These are phyloP conservation scores for Andrena chrysosceles DNA, from an alignment of 2,888 invertebrate species.

Conservation along the genomic window DNA sequence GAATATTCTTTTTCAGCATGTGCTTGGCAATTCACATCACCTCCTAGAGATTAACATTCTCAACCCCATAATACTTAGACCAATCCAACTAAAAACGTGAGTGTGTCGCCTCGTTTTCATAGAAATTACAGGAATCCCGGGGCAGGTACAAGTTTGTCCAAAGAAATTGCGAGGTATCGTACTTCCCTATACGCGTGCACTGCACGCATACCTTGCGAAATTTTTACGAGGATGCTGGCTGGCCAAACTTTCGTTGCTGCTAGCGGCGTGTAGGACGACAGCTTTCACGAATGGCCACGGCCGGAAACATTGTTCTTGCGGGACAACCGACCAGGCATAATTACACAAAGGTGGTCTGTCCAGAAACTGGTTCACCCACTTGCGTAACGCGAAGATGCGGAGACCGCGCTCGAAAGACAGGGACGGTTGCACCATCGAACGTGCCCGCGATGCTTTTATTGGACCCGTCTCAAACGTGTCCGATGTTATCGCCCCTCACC, in stretches of 20 bases:
- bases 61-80: background rate
- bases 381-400: constrained; percentile 74
- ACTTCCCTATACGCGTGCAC: background rate
- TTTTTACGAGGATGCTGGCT: background rate
- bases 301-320: constrained; percentile 63
- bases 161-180: background rate
- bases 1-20: too few species aligned
- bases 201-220: constrained; percentile 1
- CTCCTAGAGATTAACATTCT: too few species aligned
- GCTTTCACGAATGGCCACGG: constrained; percentile 61
- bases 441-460: constrained; percentile 45
- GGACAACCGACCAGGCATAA: constrained; percentile 49
- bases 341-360: constrained; percentile 68
- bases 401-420: constrained; percentile 56
- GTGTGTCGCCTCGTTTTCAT: background rate
- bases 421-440: constrained; percentile 55
- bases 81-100: too few species aligned
- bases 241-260: background rate
- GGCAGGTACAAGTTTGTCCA: background rate
- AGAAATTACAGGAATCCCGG: background rate
- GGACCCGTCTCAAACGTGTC: constrained; percentile 36
- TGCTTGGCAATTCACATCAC: too few species aligned
- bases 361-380: constrained; percentile 73
- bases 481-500: constrained; percentile 53
- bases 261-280: constrained; percentile 33